Percentiles rank a stretch among this genome's conserved stretches.
Evolutionary conservation across 2,888 invertebrate genomes (phyloP).

Genomic region (Eupsilia transversa): DNA sequence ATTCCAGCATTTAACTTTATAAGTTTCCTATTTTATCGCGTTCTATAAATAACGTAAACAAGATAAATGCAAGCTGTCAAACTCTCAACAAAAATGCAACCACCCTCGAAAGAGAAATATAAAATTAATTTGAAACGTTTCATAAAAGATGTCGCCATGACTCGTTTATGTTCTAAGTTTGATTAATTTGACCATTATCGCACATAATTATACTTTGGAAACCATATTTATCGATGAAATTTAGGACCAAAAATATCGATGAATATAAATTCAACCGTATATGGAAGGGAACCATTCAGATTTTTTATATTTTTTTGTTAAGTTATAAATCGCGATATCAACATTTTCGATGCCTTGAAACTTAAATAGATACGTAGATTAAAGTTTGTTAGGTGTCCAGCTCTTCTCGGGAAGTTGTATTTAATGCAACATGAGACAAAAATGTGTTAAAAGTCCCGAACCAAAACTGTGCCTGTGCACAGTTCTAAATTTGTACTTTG

Average conservation of each 20-base stretch:
- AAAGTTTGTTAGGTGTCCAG: slow-evolving; percentile 76
- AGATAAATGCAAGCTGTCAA: not conserved
- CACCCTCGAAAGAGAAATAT: slow-evolving; percentile 49
- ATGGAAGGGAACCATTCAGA: not conserved
- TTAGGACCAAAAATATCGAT: rapidly evolving
- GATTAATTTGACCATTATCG: not conserved
- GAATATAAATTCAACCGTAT: not conserved
- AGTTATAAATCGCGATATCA: slow-evolving; percentile 72
- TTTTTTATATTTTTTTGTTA: not conserved
- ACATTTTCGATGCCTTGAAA: slow-evolving; percentile 47
- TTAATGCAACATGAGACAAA: slow-evolving; percentile 69
- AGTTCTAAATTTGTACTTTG: slow-evolving; percentile 69
- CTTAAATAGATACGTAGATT: slow-evolving; percentile 29
- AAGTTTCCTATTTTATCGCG: not conserved
- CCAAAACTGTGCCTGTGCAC: slow-evolving; percentile 70
- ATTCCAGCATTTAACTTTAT: not conserved
- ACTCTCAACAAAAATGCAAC: not conserved
- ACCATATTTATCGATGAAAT: not conserved
- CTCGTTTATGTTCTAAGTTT: not conserved
- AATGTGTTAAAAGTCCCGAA: slow-evolving; percentile 68
- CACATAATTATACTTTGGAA: not conserved
- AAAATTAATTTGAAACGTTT: not conserved
- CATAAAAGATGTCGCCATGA: slow-evolving; percentile 53
- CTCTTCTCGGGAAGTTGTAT: slow-evolving; percentile 83
- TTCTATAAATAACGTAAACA: not conserved